A percentile compares a stretch with the other conserved stretches of the same genome.
Conservation (phyloP, 2,113 vertebrate genomes). For the Callipepla squamata region DNA sequence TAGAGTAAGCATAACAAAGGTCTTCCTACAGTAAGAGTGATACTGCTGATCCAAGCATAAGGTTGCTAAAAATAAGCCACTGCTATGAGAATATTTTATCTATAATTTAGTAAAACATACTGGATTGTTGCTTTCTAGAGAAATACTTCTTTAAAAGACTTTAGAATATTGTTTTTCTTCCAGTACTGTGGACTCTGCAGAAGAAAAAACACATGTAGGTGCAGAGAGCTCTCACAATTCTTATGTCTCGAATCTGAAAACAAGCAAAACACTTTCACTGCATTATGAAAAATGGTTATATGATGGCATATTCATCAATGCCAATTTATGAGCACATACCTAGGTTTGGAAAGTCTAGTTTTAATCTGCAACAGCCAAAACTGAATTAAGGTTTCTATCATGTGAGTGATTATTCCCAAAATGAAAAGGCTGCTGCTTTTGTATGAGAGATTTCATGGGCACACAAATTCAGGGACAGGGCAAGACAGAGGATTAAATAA, state of each 20-base stretch:
- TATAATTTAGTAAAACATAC: not conserved
- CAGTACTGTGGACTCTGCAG: not conserved
- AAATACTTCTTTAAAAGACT: not conserved
- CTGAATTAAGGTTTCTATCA: slow-evolving; percentile 28
- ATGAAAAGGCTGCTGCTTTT: not conserved
- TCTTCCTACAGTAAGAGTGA: not conserved
- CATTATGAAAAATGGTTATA: slow-evolving; percentile 13
- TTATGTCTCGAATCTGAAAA: slow-evolving; percentile 14
- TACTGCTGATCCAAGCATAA: not conserved
- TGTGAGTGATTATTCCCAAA: not conserved
- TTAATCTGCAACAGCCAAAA: slow-evolving; percentile 5
- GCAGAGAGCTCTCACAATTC: not conserved
- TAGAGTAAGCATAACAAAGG: not conserved
- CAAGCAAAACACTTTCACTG: slow-evolving; percentile 12
- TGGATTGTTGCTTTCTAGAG: not conserved
- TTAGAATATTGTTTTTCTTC: not conserved
- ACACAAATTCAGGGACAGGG: not conserved
- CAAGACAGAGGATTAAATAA: slow-evolving; percentile 56
- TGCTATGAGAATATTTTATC: not conserved
- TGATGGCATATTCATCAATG: not conserved
- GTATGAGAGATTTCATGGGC: slow-evolving; percentile 32
- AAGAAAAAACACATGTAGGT: not conserved
- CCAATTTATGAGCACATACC: slow-evolving; percentile 17
- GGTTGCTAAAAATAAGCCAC: not conserved
- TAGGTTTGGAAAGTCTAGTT: slow-evolving; percentile 32